Base-by-base conservation (phyloP, 2,797 vertebrate genomes). In the Phoebastria nigripes region DNA sequence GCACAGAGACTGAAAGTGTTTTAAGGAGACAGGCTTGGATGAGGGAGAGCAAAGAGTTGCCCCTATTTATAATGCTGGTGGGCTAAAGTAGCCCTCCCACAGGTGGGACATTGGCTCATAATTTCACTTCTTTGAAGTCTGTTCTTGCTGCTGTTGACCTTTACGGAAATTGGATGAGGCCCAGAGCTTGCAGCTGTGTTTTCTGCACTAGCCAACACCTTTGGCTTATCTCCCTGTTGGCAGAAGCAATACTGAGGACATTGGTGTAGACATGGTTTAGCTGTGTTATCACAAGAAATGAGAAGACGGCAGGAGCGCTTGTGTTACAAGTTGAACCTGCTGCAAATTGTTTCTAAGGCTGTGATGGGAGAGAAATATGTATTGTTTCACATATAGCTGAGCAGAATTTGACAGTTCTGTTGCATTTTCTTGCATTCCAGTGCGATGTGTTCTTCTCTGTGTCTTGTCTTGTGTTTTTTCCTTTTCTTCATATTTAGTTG, bases 251-350 rank as follows among this genome's bases (percentile, higher is more conserved):
- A 0, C 49, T 17, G 46, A 28, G 74, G 42, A 42, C 7, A 1
- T 21, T 28, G 20, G 8, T 16, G 39, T 29, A 19, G 24, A n/a
- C 0, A 0, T 13, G 25, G 31, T 59, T 81, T 25, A 46, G 41
- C 28, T 42, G 49, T 13, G 11, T 49, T 88, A 37, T 59, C 87
- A 44, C 47, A 8, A 47, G 56, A 49, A 55, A 19, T 2, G 12
- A 55, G 35, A 9, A 17, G 41, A 15, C 2, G 7, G 69, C 42
- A 31, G 26, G 44, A 89, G 41, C 2, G 1, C 44, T 39, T 22
- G 31, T 59, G 44, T 28, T 51, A n/a, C 44, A 9, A 22, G 44
- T 1, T 56, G 66, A 58, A 55, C 41, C 37, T 74, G 80, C 54
- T 63, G 52, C 52, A 29, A 6, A 3, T 77, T 66, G 26, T 35